These are phyloP conservation scores for Lasioglossum pauxillum DNA, from an alignment of 2,888 invertebrate genomes.

Conservation along the genomic window DNA sequence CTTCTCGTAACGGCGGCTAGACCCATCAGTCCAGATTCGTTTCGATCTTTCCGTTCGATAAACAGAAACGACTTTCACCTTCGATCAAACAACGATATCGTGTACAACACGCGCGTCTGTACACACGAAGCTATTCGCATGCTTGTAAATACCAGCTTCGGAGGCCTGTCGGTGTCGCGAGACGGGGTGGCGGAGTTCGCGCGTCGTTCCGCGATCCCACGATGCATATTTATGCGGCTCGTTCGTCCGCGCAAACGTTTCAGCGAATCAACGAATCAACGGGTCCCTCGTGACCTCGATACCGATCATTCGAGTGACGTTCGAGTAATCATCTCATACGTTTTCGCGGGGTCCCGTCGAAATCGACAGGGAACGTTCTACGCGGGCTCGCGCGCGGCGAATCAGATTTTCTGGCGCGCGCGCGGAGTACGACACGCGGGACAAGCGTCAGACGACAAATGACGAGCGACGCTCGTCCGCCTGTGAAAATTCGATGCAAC, in stretches of 20 bases:
- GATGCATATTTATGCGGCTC: background rate
- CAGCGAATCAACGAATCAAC: conserved; percentile 25
- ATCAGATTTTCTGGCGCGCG: background rate
- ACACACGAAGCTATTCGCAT: background rate
- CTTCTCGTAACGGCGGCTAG: background rate
- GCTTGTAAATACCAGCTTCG: background rate
- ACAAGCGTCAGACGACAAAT: background rate
- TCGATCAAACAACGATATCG: background rate
- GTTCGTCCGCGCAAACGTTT: background rate
- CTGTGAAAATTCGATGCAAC: background rate
- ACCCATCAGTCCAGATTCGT: background rate
- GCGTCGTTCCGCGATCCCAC: background rate
- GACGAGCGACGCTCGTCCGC: background rate
- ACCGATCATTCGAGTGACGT: background rate
- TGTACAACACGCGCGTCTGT: background rate
- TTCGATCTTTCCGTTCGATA: background rate
- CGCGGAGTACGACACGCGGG: background rate
- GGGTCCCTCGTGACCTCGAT: conserved; percentile 4
- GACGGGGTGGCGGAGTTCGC: background rate
- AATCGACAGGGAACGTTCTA: background rate
- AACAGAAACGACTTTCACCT: background rate
- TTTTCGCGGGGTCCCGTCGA: background rate
- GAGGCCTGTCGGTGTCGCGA: background rate
- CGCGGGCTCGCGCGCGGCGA: background rate
- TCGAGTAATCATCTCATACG: background rate